A percentile compares a stretch with the other conserved stretches of the same genome.
phyloP scores from a whole-genome alignment of 1,140 invertebrate genomes.

The Drosophila triauraria region DNA sequence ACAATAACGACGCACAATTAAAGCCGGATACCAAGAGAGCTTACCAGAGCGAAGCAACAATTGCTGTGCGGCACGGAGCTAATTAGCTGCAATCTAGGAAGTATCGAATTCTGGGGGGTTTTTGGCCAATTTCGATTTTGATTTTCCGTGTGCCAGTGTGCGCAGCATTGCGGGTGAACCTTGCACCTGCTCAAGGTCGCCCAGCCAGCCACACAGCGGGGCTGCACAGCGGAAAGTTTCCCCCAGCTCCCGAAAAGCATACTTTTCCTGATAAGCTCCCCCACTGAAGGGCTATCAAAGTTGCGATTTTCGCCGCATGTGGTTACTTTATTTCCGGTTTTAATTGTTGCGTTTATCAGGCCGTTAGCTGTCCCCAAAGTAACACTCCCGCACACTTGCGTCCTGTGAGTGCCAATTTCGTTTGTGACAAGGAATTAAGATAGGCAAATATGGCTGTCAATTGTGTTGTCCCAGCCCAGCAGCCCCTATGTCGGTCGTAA shows the following conservation, averaged over 20 bases:
- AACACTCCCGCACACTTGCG: slow-evolving; percentile 29
- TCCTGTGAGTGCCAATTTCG: slow-evolving; percentile 68
- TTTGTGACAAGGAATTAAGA: slow-evolving; percentile 79
- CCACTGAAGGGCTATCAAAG: slow-evolving; percentile 39
- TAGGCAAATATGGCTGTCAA: slow-evolving; percentile 72
- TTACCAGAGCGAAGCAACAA: slow-evolving; percentile 32
- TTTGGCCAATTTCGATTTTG: slow-evolving; percentile 8
- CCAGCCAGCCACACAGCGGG: slow-evolving; percentile 9
- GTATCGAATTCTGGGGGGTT: slow-evolving; percentile 16
- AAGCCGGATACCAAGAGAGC: slow-evolving; percentile 46
- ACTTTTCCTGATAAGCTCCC: slow-evolving; percentile 37
- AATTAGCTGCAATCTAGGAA: slow-evolving; percentile 34
- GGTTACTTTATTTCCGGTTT: slow-evolving; percentile 52
- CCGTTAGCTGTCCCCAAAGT: slow-evolving; percentile 64
- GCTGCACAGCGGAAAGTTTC: slow-evolving; percentile 14
- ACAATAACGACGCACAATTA: slow-evolving; percentile 54
- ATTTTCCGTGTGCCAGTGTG: slow-evolving; percentile 4
- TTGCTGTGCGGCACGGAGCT: slow-evolving; percentile 23
- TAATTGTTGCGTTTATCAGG: slow-evolving; percentile 71
- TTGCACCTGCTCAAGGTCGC: slow-evolving; percentile 66
- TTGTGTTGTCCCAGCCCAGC: slow-evolving; percentile 47
- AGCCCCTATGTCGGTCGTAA: slow-evolving; percentile 65
- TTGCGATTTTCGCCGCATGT: slow-evolving; percentile 36
- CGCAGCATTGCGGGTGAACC: slow-evolving; percentile 13
- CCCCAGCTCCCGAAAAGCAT: slow-evolving; percentile 3